These are phyloP conservation scores for Tiliacea aurago DNA, from an alignment of 2,888 invertebrate species.

Conservation along the genomic window DNA sequence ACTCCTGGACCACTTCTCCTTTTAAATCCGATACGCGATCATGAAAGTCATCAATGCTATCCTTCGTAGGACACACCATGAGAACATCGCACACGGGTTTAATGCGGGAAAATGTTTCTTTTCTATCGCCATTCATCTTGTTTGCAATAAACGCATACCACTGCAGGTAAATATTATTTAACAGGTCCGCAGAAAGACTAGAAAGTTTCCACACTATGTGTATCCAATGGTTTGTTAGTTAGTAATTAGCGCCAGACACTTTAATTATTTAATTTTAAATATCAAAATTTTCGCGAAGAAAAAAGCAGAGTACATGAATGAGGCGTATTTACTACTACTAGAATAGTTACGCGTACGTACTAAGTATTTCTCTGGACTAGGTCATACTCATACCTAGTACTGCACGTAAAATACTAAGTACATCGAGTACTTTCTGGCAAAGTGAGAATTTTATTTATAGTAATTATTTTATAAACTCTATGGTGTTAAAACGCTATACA, in stretches of 20 bases:
- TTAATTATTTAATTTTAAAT: conserved; percentile 14
- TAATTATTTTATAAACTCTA: too few relatives aligned
- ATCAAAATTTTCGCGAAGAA: conserved; percentile 23
- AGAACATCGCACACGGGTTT: conserved; percentile 90
- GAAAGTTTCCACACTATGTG: not conserved
- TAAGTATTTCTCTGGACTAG: too few relatives aligned
- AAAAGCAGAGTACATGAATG: too few relatives aligned
- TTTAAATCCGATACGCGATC: conserved; percentile 78
- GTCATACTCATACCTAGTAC: too few relatives aligned
- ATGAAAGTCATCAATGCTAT: conserved; percentile 79
- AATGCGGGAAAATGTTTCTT: conserved; percentile 81
- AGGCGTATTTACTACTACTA: too few relatives aligned
- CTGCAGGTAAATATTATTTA: conserved; percentile 15
- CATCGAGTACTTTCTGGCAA: too few relatives aligned
- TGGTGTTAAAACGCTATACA: too few relatives aligned
- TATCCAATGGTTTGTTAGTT: conserved; percentile 9
- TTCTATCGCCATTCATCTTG: conserved; percentile 80
- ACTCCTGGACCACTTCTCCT: conserved; percentile 83
- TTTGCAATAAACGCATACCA: conserved; percentile 17
- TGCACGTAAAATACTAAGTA: too few relatives aligned
- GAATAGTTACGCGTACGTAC: too few relatives aligned
- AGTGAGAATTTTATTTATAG: too few relatives aligned
- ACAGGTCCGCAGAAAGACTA: not conserved
- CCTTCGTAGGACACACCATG: conserved; percentile 84
- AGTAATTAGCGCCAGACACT: not conserved